Evolutionary conservation across 2,797 vertebrate genomes (phyloP), one percentile per base, ranked within the genome.

Genomic region (Eulemur rubriventer): DNA sequence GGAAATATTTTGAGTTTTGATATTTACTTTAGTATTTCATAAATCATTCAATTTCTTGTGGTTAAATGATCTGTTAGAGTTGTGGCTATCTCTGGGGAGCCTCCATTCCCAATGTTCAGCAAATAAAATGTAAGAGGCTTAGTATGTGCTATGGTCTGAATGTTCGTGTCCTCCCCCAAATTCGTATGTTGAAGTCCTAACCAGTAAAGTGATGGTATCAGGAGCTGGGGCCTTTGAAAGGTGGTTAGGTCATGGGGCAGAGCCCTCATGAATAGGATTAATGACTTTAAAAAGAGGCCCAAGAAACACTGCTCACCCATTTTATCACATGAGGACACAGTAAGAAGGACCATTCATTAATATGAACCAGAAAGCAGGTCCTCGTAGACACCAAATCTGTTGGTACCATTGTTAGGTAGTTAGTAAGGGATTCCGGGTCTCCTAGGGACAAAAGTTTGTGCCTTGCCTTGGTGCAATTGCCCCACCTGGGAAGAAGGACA

Each of bases 1-100:
- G 35, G 4, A 59, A 59, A 46, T 38, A 81, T 17, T 59, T 89
- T 89, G 46, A n/a, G 11, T 57, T 79, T 63, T 79, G 48, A 80
- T 7, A 75, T 79, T 59, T 18, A 72, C 84, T 89, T 43, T 84
- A 41, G n/a, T 80, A 52, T 80, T 65, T 75, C 20, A 41, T 73
- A 38, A 59, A 43, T 67, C 10, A 59, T 63, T 92, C 2, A 48
- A 35, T 65, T 63, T 0, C 7, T 17, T 89, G 3, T 20, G 50
- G 35, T 57, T 55, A 94, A 89, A 50, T 61, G 2, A 59, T 59
- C 28, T 63, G 7, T 14, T 46, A 72, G 46, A 67, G 4, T 50
- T 73, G n/a, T 80, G 50, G 18, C 48, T 92, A 26, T 80, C 35
- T 85, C 3, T 52, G n/a, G n/a, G 61, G 20, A 81, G 20, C 63